phyloP scores from a whole-genome alignment of 2,113 vertebrate species.

The Bambusicola thoracicus region DNA sequence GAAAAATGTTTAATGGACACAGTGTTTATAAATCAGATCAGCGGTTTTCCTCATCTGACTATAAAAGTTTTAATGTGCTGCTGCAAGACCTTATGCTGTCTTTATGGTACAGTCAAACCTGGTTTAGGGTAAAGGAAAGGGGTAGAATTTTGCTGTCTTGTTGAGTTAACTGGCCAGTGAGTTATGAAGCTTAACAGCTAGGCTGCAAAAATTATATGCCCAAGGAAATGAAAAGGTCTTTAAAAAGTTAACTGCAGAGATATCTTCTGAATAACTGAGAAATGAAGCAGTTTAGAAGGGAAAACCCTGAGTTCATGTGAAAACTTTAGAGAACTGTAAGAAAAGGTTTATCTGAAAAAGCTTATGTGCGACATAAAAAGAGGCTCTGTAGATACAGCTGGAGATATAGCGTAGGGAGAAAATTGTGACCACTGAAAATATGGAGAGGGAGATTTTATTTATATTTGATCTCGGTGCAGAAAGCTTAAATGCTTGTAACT shows the following conservation, averaged over 20 bases:
- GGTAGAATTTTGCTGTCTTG: neutral
- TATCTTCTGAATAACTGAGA: constrained; percentile 20
- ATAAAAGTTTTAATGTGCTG: neutral
- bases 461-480: constrained; percentile 7
- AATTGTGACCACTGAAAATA: neutral
- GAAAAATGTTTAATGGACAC: neutral
- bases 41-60: neutral
- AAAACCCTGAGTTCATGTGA: constrained; percentile 11
- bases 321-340: constrained; percentile 13
- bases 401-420: neutral
- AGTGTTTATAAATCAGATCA: neutral
- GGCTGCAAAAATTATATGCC: neutral
- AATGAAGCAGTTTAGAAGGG: constrained; percentile 40
- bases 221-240: neutral
- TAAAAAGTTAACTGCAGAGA: neutral
- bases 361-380: constrained; percentile 11
- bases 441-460: neutral
- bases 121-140: neutral
- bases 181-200: neutral
- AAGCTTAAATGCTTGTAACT: constrained; percentile 2
- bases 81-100: neutral
- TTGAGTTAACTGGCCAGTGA: neutral
- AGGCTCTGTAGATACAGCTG: neutral
- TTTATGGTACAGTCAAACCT: neutral
- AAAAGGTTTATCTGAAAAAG: neutral